phyloP scores from a whole-genome alignment of 64 coral and sea anemone species.

The Platygyra sinensis region DNA sequence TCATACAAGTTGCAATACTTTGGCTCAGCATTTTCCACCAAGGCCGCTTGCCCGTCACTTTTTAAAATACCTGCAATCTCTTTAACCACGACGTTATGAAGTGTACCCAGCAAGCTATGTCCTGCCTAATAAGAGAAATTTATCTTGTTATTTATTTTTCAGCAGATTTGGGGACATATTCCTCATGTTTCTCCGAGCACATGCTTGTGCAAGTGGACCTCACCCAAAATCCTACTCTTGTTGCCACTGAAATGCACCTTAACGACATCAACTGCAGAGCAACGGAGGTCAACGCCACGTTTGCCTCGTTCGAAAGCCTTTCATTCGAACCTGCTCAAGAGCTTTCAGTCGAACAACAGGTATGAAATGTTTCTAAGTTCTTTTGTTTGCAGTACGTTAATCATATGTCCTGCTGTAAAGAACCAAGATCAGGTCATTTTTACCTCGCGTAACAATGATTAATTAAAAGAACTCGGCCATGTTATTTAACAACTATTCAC shows the following conservation, averaged over 20 bases:
- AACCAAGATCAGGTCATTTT: too few relatives aligned
- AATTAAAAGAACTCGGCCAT: too few relatives aligned
- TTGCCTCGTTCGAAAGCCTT: not conserved
- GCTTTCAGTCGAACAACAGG: not conserved
- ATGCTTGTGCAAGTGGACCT: not conserved
- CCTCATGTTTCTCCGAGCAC: not conserved
- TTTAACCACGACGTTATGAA: too few relatives aligned
- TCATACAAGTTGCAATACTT: too few relatives aligned
- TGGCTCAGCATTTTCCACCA: too few relatives aligned
- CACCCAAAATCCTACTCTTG: not conserved
- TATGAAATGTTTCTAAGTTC: not conserved
- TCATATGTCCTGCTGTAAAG: too few relatives aligned
- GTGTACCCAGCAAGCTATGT: not conserved
- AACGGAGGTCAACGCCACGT: not conserved
- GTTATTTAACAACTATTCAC: too few relatives aligned
- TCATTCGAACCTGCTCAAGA: not conserved
- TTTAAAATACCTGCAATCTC: too few relatives aligned
- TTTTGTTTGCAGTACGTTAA: too few relatives aligned
- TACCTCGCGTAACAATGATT: too few relatives aligned
- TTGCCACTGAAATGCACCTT: not conserved
- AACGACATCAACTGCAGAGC: not conserved
- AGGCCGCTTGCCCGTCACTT: too few relatives aligned
- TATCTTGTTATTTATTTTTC: not conserved
- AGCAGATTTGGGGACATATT: not conserved
- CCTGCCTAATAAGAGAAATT: not conserved